phyloP scores from a whole-genome alignment of 2,888 invertebrate species.

The Heliconius charithonia region DNA sequence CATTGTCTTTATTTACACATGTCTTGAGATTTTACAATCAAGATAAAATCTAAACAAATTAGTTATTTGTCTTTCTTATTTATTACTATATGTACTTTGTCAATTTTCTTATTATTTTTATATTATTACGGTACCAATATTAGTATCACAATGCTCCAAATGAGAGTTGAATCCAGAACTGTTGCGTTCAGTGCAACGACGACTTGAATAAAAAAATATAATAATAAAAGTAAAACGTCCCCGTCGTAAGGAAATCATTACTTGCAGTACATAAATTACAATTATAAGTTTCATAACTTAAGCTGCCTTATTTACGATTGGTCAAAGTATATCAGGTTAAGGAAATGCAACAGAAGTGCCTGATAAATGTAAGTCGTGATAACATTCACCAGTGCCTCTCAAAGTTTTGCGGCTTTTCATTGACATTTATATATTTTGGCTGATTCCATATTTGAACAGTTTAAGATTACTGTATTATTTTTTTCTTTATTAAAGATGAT shows the following conservation, averaged over 20 bases:
- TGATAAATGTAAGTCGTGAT: conserved; percentile 43
- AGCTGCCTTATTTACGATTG: conserved; percentile 45
- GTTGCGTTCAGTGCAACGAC: background rate
- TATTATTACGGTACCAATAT: no score
- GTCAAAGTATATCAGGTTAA: conserved; percentile 43
- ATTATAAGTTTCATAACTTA: conserved; percentile 47
- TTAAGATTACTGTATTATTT: background rate
- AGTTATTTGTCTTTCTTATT: background rate
- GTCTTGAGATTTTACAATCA: background rate
- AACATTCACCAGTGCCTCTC: conserved; percentile 4
- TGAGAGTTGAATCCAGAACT: background rate
- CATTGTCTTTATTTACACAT: background rate
- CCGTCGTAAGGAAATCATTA: conserved; percentile 40
- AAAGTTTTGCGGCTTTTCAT: background rate
- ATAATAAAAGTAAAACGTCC: conserved; percentile 30
- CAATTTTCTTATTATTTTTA: background rate
- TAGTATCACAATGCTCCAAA: background rate
- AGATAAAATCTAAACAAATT: background rate
- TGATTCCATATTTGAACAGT: background rate
- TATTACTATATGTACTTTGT: background rate
- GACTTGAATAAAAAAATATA: background rate
- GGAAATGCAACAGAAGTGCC: conserved; percentile 45
- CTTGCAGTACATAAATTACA: conserved; percentile 48
- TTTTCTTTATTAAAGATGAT: background rate
- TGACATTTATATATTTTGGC: background rate